Evolutionary conservation across 2,888 invertebrate species (phyloP).

Genomic region (Heteromyza rotundicornis): DNA sequence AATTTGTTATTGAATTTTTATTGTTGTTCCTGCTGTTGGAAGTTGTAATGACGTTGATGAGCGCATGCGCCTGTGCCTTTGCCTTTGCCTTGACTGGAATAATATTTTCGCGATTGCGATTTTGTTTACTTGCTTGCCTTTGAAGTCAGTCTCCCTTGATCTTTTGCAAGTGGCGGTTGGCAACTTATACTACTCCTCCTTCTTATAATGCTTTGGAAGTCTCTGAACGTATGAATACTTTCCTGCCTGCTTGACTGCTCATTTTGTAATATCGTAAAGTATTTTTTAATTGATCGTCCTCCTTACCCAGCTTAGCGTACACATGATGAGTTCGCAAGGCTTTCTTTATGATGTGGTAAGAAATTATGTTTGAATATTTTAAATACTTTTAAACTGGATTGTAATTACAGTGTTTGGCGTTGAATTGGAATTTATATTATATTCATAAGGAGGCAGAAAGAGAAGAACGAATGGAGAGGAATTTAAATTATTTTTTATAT

Average conservation of each 20-base stretch:
- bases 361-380: slow-evolving; percentile 12
- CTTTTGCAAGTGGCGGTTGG: too few species aligned
- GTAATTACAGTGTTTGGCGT: not conserved
- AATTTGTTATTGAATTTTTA: slow-evolving; percentile 49
- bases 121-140: too few species aligned
- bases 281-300: slow-evolving; percentile 54
- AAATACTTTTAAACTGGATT: not conserved
- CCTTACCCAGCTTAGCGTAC: not conserved
- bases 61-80: not conserved
- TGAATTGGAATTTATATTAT: too few species aligned
- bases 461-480: too few species aligned
- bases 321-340: not conserved
- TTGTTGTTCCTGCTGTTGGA: slow-evolving; percentile 3
- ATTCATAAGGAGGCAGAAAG: too few species aligned
- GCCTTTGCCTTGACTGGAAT: not conserved
- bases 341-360: slow-evolving; percentile 30
- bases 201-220: too few species aligned
- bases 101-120: too few species aligned
- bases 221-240: slow-evolving; percentile 11
- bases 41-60: not conserved
- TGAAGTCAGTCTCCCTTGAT: too few species aligned
- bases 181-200: too few species aligned
- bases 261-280: slow-evolving; percentile 56
- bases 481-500: too few species aligned
- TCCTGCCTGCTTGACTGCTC: slow-evolving; percentile 40